Conservation (phyloP, 2,113 vertebrate genomes). For the Anas platyrhynchos region DNA sequence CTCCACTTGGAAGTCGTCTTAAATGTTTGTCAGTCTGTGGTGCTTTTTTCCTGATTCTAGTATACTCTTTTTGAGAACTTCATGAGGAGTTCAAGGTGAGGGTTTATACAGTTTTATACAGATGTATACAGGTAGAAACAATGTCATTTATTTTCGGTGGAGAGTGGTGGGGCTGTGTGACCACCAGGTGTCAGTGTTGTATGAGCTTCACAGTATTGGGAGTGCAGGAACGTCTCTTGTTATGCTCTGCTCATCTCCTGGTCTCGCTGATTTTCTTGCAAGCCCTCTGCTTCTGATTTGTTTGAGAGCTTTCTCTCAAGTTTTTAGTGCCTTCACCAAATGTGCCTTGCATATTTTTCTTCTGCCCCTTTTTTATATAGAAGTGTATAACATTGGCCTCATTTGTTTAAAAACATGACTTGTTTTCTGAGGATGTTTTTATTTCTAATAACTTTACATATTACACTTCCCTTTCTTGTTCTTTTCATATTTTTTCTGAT, state of each 20-base stretch:
- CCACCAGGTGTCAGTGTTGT: constrained; percentile 10
- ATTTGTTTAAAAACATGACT: neutral
- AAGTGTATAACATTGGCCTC: neutral
- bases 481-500: neutral
- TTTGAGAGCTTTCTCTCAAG: neutral
- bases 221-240: neutral
- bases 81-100: fast-evolving
- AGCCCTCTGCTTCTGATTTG: fast-evolving
- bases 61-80: fast-evolving
- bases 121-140: neutral
- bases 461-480: neutral
- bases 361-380: neutral
- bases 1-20: neutral
- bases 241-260: neutral
- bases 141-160: neutral
- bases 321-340: neutral
- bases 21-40: neutral
- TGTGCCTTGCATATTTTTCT: neutral
- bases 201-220: neutral
- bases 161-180: neutral
- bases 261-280: neutral
- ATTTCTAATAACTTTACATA: neutral
- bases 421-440: neutral
- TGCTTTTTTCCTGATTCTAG: fast-evolving
- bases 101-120: neutral